phyloP scores from a whole-genome alignment of 2,888 invertebrate genomes.

The Eupithecia abbreviata region DNA sequence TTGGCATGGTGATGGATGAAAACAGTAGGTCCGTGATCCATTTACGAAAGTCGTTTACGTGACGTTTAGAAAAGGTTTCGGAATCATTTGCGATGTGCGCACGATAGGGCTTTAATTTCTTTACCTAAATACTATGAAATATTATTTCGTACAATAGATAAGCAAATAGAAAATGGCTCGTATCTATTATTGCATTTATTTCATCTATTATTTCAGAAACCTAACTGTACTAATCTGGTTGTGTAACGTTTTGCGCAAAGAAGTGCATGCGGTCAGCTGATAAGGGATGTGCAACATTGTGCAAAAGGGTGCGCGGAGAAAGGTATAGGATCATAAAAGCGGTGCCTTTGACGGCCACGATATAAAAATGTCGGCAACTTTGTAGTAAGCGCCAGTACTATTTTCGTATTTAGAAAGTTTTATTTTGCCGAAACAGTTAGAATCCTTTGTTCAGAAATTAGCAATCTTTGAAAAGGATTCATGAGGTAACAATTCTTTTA shows the following conservation, averaged over 20 bases:
- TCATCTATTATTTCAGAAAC: slow-evolving; percentile 37
- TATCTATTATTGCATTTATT: slow-evolving; percentile 29
- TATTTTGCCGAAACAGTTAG: slow-evolving; percentile 70
- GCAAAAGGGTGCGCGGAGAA: slow-evolving; percentile 70
- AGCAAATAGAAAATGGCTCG: slow-evolving; percentile 35
- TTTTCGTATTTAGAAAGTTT: slow-evolving; percentile 69
- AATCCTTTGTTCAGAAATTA: slow-evolving; percentile 52
- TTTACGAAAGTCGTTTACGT: slow-evolving; percentile 44
- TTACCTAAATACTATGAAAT: slow-evolving; percentile 24
- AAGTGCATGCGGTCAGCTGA: slow-evolving; percentile 56
- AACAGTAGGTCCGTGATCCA: slow-evolving; percentile 64
- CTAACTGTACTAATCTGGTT: slow-evolving; percentile 40
- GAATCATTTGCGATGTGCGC: slow-evolving; percentile 42
- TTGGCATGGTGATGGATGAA: slow-evolving; percentile 77
- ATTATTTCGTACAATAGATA: slow-evolving; percentile 26
- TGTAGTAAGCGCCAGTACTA: slow-evolving; percentile 63
- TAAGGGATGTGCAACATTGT: slow-evolving; percentile 62
- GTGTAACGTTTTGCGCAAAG: slow-evolving; percentile 48
- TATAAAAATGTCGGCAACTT: slow-evolving; percentile 74
- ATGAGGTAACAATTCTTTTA: slow-evolving; percentile 33
- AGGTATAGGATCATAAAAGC: slow-evolving; percentile 65
- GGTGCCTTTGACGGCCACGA: slow-evolving; percentile 65
- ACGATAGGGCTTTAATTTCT: slow-evolving; percentile 31
- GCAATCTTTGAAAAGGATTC: slow-evolving; percentile 49
- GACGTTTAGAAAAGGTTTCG: slow-evolving; percentile 36